Conservation (phyloP, 2,113 vertebrate genomes). For the Crotalus viridis region DNA sequence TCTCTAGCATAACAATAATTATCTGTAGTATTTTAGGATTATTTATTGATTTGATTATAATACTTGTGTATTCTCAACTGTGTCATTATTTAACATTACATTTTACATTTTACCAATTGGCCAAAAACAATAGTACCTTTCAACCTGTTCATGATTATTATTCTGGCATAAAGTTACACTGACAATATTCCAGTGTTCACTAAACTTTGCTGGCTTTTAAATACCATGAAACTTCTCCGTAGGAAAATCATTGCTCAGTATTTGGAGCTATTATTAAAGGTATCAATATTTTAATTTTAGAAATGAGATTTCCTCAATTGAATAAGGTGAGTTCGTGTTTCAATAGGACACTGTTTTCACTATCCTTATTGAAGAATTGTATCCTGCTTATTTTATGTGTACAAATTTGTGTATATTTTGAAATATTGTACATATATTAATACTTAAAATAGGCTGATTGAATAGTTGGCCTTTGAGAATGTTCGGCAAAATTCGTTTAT, state of each 20-base stretch:
- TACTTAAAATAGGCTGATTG: not conserved
- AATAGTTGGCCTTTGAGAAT: not conserved
- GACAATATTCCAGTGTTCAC: too few relatives aligned
- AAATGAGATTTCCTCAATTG: not conserved
- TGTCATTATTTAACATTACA: not conserved
- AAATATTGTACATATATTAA: not conserved
- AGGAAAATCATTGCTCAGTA: not conserved
- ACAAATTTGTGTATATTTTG: not conserved
- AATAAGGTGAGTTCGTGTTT: not conserved
- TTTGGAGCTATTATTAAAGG: not conserved
- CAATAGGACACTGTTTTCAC: not conserved
- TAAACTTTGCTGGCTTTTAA: not conserved
- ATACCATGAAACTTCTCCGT: too few relatives aligned
- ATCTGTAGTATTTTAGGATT: not conserved
- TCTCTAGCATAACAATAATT: constrained; percentile 14
- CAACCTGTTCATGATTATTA: not conserved
- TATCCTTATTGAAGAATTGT: not conserved
- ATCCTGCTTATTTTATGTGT: not conserved
- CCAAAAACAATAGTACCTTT: not conserved
- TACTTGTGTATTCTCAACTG: constrained; percentile 3
- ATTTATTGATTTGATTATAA: not conserved
- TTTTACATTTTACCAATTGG: not conserved
- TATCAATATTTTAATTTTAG: not conserved
- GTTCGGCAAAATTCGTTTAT: not conserved
- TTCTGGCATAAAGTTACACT: not conserved